Base-by-base conservation (phyloP, 2,888 invertebrate species). In the Leptopterna dolabrata region DNA sequence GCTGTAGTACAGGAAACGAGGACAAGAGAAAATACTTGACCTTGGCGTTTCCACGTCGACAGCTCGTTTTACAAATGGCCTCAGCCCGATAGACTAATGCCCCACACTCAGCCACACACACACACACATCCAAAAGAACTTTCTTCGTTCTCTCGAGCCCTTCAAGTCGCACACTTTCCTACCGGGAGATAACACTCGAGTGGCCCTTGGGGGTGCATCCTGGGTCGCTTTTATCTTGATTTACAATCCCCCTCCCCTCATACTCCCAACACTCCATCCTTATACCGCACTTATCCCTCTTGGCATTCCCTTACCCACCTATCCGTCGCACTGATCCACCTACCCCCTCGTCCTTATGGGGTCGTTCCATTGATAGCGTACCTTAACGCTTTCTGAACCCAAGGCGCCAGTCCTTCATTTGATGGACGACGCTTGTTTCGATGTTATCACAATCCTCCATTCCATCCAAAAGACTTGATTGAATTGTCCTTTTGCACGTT, bases 131-230 rank as follows among this genome's bases (percentile, higher is more conserved):
- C 63, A 63, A 24, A 24, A 24, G 24, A 24, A 55, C 55, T 55
- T 55, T 63, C 19, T 63, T 63, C 63, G 24, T 19, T 63, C 51
- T 63, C 63, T 63, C 24, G n/a, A 63, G 24, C 63, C 63, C 63
- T 63, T 63, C 11, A 1, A 27, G 13, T 6, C 24, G 19, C 63
- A 2, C 24, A 36, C 36, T 36, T 36, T 24, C 24, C 24, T 24
- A n/a, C 63, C 13, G 63, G 24, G 63, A 63, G 63, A 63, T 63
- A 63, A 63, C 24, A 63, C 63, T 63, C 63, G 19, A 63, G 63
- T 63, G 63, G 63, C 63, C 63, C 63, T 63, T 63, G 63, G 36
- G 63, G 63, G 63, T 63, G 63, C 63, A 63, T 63, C 63, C 63
- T 63, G 63, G 24, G 63, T 63, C 63, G 63, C 63, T 63, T 63